Conservation (phyloP, 2,113 vertebrate genomes). For the Strix uralensis region DNA sequence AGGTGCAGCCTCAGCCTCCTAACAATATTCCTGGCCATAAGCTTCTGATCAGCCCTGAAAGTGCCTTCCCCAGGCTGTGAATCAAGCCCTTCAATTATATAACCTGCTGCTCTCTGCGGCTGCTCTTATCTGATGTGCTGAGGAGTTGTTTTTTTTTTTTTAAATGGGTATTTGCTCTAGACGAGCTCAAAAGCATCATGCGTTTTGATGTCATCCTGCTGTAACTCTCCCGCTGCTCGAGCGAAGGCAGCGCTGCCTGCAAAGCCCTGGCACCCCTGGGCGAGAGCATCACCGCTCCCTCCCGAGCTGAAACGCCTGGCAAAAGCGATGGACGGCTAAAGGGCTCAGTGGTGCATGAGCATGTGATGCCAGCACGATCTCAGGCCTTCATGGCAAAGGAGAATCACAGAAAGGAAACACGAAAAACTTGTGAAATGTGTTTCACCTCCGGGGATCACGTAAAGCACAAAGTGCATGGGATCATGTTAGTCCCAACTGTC, state of each 20-base stretch:
- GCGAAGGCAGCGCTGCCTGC: not conserved
- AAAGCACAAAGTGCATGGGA: not conserved
- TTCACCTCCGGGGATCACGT: too few species aligned
- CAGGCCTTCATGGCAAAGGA: not conserved
- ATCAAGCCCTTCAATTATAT: not conserved
- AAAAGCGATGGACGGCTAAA: rapidly evolving
- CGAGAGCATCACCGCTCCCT: not conserved
- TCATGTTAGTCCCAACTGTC: not conserved
- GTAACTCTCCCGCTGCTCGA: too few species aligned
- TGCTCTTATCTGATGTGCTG: not conserved
- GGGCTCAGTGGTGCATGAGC: not conserved
- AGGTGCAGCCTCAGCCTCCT: not conserved
- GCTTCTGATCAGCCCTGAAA: not conserved
- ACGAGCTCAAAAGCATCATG: not conserved
- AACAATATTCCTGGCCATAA: not conserved
- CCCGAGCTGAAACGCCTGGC: rapidly evolving
- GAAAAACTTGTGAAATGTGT: not conserved
- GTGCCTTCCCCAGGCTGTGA: not conserved
- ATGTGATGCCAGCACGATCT: rapidly evolving
- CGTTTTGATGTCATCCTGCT: not conserved
- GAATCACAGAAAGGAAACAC: not conserved
- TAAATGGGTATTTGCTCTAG: not conserved
- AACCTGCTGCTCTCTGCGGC: not conserved
- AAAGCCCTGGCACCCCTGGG: rapidly evolving
- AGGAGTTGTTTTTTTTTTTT: not conserved